A percentile compares a stretch with the other conserved stretches of the same genome.
phyloP scores from a whole-genome alignment of 2,113 vertebrate species.

The Herpetotheres cachinnans region DNA sequence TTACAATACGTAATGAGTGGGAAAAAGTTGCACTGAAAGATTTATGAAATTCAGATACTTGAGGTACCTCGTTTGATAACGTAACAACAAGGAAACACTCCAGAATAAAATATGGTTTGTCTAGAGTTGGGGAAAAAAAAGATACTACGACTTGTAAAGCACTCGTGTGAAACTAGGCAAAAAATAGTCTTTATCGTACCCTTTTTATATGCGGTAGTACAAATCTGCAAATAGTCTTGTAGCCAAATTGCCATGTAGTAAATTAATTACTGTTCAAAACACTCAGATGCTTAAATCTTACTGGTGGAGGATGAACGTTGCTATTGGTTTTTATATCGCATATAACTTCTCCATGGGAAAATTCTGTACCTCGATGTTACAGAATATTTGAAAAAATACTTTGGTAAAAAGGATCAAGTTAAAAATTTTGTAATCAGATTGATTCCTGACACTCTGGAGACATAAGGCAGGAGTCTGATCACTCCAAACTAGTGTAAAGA shows the following conservation, averaged over 20 bases:
- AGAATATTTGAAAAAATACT: background rate
- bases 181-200: background rate
- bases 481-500: background rate
- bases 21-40: background rate
- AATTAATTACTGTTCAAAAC: background rate
- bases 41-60: background rate
- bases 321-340: background rate
- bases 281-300: background rate
- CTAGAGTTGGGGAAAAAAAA: accelerated
- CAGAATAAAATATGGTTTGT: background rate
- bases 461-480: background rate
- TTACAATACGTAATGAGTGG: accelerated
- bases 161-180: background rate
- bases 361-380: background rate
- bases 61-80: accelerated
- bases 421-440: background rate
- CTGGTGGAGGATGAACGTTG: background rate
- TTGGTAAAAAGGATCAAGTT: background rate
- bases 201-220: background rate
- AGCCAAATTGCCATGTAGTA: background rate
- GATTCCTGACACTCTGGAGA: background rate
- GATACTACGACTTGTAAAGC: background rate
- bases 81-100: background rate
- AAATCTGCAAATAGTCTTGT: background rate
- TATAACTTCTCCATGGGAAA: background rate